phyloP scores from a whole-genome alignment of 1,140 invertebrate genomes.

The Nylanderia fulva region DNA sequence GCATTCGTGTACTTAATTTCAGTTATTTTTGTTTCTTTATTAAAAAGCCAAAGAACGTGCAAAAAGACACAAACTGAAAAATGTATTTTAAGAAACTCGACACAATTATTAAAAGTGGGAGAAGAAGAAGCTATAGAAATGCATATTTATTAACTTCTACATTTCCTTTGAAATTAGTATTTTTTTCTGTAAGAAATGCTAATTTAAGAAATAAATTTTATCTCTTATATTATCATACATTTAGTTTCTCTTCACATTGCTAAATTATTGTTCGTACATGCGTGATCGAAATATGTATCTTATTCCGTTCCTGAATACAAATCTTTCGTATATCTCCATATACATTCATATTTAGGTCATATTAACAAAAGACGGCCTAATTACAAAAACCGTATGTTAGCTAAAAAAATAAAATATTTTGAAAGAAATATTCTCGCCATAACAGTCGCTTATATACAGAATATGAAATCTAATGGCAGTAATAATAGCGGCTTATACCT shows the following conservation, averaged over 20 bases:
- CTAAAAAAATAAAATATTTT: not conserved
- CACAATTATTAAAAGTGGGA: not conserved
- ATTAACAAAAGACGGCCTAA: conserved; percentile 15
- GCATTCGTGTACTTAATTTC: conserved; percentile 15
- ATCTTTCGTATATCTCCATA: not conserved
- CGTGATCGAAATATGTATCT: not conserved
- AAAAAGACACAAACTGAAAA: not conserved
- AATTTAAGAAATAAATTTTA: conserved; percentile 13
- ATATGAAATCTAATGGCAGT: conserved; percentile 51
- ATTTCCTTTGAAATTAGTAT: not conserved
- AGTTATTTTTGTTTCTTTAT: not conserved
- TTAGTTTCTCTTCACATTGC: not conserved
- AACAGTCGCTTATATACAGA: conserved; percentile 19
- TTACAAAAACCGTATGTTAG: not conserved
- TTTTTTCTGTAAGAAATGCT: not conserved
- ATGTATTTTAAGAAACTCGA: not conserved
- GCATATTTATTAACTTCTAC: not conserved
- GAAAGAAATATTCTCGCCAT: conserved; percentile 15
- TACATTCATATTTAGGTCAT: not conserved
- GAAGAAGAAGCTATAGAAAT: not conserved
- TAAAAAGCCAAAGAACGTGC: not conserved
- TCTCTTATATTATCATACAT: not conserved
- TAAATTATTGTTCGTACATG: not conserved
- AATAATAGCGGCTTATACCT: conserved; percentile 47
- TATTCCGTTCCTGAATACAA: not conserved